Base-by-base conservation (phyloP, 2,113 vertebrate species). In the Hiodon alosoides region DNA sequence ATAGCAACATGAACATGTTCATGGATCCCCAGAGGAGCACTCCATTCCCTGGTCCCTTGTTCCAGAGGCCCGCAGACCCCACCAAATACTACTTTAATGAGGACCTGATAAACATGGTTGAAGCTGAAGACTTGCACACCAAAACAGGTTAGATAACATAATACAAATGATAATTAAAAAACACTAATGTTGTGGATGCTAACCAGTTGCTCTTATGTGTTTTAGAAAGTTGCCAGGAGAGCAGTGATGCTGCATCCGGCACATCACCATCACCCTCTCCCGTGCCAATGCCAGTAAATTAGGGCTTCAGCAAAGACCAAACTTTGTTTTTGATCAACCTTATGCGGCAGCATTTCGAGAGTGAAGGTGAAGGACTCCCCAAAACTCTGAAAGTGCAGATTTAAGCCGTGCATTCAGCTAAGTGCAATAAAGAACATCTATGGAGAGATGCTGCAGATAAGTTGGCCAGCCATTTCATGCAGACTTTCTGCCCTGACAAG, bases 271-370 rank as follows among this genome's bases (percentile, higher is more conserved):
- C 61, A 74, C 62, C 73, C n/a, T 75, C 61, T 66, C 62, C 73
- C n/a, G 1, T 67, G 50, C 64, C 73, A 58, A 55, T 75, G 57
- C 64, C 73, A 67, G 51, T 64, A 75, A 75, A 75, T 16, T 5
- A 67, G 52, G 73, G 73, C 73, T 75, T 75, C 65, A 58, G 7
- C 46, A 67, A 75, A 31, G 64, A 67, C 73, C 73, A 75, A 68
- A 67, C 73, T 1, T 31, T 75, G 64, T 73, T 81, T 70, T 58
- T 81, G 16, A 81, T 80, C 47, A 54, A 77, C 57, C 8, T 74
- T 5, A 77, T 77, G 76, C 60, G 76, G 13, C 61, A 80, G 65
- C 66, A 73, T 8, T 11, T 76, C 8, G 76, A 69, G 53, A 60
- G 50, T 14, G 71, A 81, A 7, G 74, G 73, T 5, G 69, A 75